Evolutionary conservation across 1,140 invertebrate genomes (phyloP).

Genomic region (Drosophila elegans): DNA sequence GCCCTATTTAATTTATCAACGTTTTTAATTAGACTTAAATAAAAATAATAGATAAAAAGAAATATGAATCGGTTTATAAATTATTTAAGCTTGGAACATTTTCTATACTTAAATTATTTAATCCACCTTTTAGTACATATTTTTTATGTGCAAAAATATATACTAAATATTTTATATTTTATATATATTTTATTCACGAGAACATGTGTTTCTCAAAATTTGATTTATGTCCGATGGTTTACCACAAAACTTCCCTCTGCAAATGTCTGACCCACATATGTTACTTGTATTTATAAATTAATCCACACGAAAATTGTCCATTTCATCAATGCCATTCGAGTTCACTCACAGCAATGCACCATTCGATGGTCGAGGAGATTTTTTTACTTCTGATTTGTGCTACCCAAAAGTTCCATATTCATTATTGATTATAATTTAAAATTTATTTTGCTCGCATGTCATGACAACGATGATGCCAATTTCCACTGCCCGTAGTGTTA

Average conservation of each 20-base stretch:
- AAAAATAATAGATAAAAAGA: too few species aligned
- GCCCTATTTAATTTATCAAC: too few species aligned
- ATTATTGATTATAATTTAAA: constrained; percentile 78
- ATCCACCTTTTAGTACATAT: background rate
- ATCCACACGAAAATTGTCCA: constrained; percentile 16
- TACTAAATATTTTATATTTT: too few species aligned
- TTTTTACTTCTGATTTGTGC: constrained; percentile 20
- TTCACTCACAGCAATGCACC: constrained; percentile 17
- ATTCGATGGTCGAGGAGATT: background rate
- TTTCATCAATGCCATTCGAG: constrained; percentile 25
- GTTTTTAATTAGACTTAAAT: too few species aligned
- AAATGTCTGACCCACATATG: constrained; percentile 7
- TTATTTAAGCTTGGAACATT: too few species aligned
- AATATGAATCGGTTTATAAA: too few species aligned
- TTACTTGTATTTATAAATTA: constrained; percentile 14
- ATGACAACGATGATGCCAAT: constrained; percentile 7
- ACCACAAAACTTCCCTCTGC: background rate
- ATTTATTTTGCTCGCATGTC: constrained; percentile 50
- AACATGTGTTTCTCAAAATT: constrained; percentile 14
- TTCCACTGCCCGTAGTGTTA: background rate
- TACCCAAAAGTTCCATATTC: constrained; percentile 34
- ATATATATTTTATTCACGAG: background rate
- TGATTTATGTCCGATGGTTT: constrained; percentile 8
- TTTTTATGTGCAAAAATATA: background rate
- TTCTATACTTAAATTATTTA: too few species aligned